phyloP scores from a whole-genome alignment of 2,888 invertebrate species.

The Leucophenga maculata region DNA sequence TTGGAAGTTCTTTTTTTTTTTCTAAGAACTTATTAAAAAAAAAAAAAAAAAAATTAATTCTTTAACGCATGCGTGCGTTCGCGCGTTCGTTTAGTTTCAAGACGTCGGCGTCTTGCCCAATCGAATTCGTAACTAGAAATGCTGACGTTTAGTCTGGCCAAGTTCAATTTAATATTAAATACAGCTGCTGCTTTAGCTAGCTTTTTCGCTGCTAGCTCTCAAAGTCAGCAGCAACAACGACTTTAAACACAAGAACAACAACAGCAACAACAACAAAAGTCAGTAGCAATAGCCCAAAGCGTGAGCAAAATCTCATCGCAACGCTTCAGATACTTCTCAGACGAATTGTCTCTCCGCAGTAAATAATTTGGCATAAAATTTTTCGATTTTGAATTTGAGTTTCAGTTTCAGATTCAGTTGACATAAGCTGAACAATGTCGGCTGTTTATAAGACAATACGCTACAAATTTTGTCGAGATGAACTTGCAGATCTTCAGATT shows the following conservation, averaged over 20 bases:
- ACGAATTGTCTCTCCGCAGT: no score
- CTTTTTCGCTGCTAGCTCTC: constrained; percentile 1
- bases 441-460: neutral
- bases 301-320: no score
- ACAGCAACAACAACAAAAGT: constrained; percentile 25
- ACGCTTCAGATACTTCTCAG: no score
- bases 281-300: neutral
- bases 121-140: constrained; percentile 62
- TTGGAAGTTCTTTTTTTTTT: neutral
- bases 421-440: no score
- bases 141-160: constrained; percentile 54
- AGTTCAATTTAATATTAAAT: constrained; percentile 67
- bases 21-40: neutral
- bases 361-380: no score
- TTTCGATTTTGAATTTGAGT: neutral
- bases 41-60: constrained; percentile 16
- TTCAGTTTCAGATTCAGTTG: neutral
- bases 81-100: constrained; percentile 47
- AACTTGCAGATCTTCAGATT: constrained; percentile 27
- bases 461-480: neutral
- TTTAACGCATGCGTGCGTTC: constrained; percentile 40
- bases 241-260: neutral
- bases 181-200: constrained; percentile 33
- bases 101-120: constrained; percentile 50
- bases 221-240: constrained; percentile 9